These are phyloP conservation scores for Polietes domitor DNA, from an alignment of 2,888 invertebrate species.

Conservation along the genomic window DNA sequence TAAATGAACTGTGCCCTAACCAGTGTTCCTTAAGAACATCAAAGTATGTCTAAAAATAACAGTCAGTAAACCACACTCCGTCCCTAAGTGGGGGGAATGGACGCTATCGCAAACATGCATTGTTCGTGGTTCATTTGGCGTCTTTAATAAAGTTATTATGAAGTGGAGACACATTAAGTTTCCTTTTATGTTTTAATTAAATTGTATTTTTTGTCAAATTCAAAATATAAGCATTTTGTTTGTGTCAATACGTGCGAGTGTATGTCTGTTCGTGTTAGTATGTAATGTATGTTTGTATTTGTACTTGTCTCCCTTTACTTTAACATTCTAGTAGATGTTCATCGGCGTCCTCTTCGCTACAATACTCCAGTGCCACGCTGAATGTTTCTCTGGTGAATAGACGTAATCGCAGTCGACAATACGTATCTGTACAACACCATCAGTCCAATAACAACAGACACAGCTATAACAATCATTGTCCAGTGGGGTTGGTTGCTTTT, in stretches of 20 bases:
- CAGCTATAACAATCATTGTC: conserved; percentile 49
- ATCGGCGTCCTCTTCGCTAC: conserved; percentile 42
- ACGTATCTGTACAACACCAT: conserved; percentile 27
- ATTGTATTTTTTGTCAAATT: neutral
- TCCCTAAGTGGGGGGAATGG: too few species aligned
- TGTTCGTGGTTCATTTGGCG: neutral
- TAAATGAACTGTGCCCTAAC: neutral
- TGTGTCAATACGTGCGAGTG: neutral
- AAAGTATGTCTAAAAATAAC: neutral
- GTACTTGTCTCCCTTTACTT: conserved; percentile 32
- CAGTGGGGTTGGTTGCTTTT: conserved; percentile 55
- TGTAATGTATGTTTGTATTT: neutral
- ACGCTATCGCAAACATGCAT: too few species aligned
- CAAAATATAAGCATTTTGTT: neutral
- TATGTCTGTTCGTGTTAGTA: neutral
- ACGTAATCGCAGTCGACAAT: conserved; percentile 42
- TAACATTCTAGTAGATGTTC: conserved; percentile 40
- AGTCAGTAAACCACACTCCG: too few species aligned
- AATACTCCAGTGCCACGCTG: conserved; percentile 45
- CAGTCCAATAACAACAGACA: conserved; percentile 22
- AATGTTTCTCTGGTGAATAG: conserved; percentile 42
- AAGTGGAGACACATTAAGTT: neutral
- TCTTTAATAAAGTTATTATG: neutral
- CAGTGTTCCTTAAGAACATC: neutral
- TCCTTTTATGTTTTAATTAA: conserved; percentile 13